These are phyloP conservation scores for Meriones unguiculatus DNA, from an alignment of 2,113 vertebrate species.

Conservation along the genomic window DNA sequence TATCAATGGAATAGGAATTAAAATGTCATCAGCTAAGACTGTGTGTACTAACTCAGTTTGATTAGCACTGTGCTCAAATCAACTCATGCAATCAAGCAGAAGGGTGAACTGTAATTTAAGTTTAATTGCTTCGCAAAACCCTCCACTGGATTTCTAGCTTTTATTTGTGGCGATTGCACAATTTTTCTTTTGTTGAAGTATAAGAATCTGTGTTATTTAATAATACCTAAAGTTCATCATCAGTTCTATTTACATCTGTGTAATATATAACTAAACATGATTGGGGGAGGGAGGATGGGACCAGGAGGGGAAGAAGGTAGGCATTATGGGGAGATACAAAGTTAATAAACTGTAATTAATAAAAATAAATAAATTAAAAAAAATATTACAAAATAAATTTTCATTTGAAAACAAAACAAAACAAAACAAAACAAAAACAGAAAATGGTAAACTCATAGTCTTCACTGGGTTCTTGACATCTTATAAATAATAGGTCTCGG, in stretches of 20 bases:
- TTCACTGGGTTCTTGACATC: background rate
- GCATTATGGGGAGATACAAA: too few species aligned
- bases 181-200: background rate
- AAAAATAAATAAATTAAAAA: too few species aligned
- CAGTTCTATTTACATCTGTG: background rate
- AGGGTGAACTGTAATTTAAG: background rate
- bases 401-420: too few species aligned
- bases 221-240: slow-evolving; percentile 6
- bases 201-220: slow-evolving; percentile 4
- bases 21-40: background rate
- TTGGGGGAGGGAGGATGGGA: too few species aligned
- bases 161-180: background rate
- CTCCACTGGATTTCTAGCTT: background rate
- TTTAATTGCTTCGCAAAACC: background rate
- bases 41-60: background rate
- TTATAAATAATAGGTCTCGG: background rate
- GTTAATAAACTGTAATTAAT: too few species aligned
- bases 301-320: too few species aligned
- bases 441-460: background rate
- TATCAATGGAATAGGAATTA: slow-evolving; percentile 15
- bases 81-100: background rate
- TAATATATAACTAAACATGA: slow-evolving; percentile 9
- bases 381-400: too few species aligned
- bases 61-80: background rate
- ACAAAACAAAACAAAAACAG: too few species aligned